Conservation (phyloP, 2,113 vertebrate species). For the Muntiacus reevesi region DNA sequence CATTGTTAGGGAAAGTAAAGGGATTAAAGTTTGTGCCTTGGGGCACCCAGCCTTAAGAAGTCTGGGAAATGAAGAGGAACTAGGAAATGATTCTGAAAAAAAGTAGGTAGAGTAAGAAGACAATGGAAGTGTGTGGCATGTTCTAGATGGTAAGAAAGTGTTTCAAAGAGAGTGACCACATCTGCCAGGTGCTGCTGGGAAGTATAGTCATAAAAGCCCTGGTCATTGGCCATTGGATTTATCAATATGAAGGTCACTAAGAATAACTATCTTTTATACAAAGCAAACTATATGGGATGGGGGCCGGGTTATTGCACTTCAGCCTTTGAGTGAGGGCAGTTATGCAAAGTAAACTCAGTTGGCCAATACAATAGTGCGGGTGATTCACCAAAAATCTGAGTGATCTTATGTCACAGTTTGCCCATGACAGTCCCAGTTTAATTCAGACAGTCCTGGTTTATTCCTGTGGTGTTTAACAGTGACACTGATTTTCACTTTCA, state of each 20-base stretch:
- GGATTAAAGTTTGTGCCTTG: neutral
- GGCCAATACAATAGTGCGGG: neutral
- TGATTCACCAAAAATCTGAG: neutral
- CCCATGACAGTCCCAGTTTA: neutral
- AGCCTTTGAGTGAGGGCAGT: neutral
- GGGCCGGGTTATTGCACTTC: neutral
- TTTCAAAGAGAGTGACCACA: neutral
- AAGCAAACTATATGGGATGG: neutral
- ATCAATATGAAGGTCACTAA: neutral
- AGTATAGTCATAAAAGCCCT: neutral
- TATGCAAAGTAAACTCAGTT: neutral
- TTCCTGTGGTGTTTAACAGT: neutral
- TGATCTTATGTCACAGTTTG: neutral
- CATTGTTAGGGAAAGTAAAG: neutral
- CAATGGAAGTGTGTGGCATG: neutral
- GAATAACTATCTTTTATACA: neutral
- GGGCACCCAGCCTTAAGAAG: neutral
- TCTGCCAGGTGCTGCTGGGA: neutral
- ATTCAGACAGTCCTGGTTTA: neutral
- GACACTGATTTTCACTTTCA: neutral
- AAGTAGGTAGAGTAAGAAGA: neutral
- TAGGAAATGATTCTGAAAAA: neutral
- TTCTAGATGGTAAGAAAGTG: neutral
- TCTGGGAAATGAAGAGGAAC: neutral
- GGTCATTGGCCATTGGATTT: neutral